Conservation (phyloP, 2,888 invertebrate species). For the Yponomeuta plumbellus region DNA sequence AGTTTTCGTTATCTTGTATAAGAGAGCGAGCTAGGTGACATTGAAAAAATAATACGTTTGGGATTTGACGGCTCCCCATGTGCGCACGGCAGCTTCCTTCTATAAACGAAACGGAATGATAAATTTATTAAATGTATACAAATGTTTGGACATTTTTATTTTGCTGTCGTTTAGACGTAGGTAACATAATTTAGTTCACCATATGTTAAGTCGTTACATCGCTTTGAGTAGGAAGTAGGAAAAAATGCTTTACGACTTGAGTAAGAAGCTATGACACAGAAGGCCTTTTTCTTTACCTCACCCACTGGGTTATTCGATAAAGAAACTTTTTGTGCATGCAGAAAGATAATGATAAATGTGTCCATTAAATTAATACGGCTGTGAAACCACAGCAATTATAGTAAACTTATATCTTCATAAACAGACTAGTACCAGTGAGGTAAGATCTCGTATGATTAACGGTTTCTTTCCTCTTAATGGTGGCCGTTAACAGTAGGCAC, state of each 20-base stretch:
- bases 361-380: conserved; percentile 36
- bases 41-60: conserved; percentile 75
- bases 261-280: conserved; percentile 63
- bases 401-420: background rate
- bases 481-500: too few relatives aligned
- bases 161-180: conserved; percentile 71
- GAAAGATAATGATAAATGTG: conserved; percentile 49
- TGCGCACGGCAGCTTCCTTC: conserved; percentile 69
- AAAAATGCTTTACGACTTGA: conserved; percentile 71
- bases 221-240: conserved; percentile 64
- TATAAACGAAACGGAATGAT: conserved; percentile 70
- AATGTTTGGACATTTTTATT: conserved; percentile 77
- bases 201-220: conserved; percentile 67
- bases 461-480: too few relatives aligned
- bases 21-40: conserved; percentile 62
- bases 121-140: conserved; percentile 77
- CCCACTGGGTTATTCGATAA: conserved; percentile 33
- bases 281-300: conserved; percentile 36
- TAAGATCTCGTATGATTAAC: too few relatives aligned
- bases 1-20: conserved; percentile 70
- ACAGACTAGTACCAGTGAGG: too few relatives aligned
- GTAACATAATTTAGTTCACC: conserved; percentile 74
- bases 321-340: conserved; percentile 38
- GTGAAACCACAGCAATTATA: conserved; percentile 33
- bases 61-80: conserved; percentile 73